A percentile compares a stretch with the other conserved stretches of the same genome.
phyloP scores from a whole-genome alignment of 2,797 vertebrate species.

The Trachops cirrhosus region DNA sequence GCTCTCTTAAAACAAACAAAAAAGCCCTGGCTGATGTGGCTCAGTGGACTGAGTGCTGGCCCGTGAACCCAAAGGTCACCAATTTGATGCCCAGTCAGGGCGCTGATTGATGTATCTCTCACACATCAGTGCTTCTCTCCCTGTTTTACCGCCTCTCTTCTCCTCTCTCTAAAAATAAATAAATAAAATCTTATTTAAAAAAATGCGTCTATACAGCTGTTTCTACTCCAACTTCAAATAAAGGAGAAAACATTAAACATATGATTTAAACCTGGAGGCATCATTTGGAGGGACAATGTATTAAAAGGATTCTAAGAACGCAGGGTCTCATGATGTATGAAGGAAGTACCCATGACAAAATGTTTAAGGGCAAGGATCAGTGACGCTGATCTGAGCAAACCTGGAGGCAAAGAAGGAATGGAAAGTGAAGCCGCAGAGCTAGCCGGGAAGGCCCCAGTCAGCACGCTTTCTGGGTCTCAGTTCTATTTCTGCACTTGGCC shows the following conservation, averaged over 20 bases:
- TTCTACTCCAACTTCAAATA: constrained; percentile 46
- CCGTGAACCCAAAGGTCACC: too few species aligned
- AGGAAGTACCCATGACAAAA: constrained; percentile 41
- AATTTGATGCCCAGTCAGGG: too few species aligned
- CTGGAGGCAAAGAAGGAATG: not conserved
- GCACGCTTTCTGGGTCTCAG: not conserved
- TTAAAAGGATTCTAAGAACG: constrained; percentile 41
- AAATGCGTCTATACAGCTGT: not conserved
- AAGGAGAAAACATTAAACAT: constrained; percentile 34
- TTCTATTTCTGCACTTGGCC: not conserved
- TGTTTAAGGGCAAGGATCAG: constrained; percentile 51
- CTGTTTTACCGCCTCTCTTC: too few species aligned
- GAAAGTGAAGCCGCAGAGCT: not conserved
- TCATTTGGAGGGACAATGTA: not conserved
- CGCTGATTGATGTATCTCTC: too few species aligned
- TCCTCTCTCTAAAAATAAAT: too few species aligned
- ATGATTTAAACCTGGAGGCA: not conserved
- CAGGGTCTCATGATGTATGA: not conserved
- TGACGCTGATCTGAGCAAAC: constrained; percentile 31
- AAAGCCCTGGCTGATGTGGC: too few species aligned
- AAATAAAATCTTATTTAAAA: too few species aligned
- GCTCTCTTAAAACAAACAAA: not conserved
- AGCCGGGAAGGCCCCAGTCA: not conserved
- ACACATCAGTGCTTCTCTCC: too few species aligned
- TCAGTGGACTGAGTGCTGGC: too few species aligned